phyloP scores from a whole-genome alignment of 2,113 vertebrate species.

The Verasper variegatus region DNA sequence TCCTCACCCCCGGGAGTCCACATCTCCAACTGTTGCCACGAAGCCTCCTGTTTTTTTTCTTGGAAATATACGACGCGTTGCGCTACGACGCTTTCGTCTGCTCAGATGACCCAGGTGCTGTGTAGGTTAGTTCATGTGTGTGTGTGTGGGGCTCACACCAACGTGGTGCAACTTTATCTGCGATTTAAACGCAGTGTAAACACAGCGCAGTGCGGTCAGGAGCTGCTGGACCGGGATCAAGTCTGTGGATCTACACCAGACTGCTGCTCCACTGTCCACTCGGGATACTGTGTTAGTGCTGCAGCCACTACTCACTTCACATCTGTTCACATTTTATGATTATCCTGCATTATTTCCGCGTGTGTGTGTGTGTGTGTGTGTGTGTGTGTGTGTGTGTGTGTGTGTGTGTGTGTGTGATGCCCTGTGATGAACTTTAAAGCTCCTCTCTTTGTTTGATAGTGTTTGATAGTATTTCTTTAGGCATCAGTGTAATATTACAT shows the following conservation, averaged over 20 bases:
- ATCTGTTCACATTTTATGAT: too few species aligned
- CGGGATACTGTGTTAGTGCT: too few species aligned
- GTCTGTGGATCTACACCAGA: conserved; percentile 10
- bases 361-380: background rate
- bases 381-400: background rate
- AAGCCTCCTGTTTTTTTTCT: conserved; percentile 6
- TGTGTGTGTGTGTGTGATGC: background rate
- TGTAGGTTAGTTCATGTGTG: background rate
- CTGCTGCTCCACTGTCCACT: conserved; percentile 15
- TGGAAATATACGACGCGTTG: background rate
- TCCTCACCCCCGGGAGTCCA: conserved; percentile 27
- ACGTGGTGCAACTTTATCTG: conserved; percentile 74
- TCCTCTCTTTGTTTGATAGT: too few species aligned
- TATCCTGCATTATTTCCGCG: background rate
- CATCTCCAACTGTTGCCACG: conserved; percentile 81
- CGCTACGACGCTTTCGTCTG: background rate
- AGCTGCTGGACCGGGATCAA: conserved; percentile 65
- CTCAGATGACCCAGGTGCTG: background rate
- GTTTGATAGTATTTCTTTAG: too few species aligned
- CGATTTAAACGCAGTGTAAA: conserved; percentile 60
- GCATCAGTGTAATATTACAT: too few species aligned
- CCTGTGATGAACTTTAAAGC: background rate
- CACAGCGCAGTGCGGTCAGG: conserved; percentile 78
- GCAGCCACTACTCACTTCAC: too few species aligned
- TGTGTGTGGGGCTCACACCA: background rate